Conservation (phyloP, 2,888 invertebrate species). For the Lapara coniferarum region DNA sequence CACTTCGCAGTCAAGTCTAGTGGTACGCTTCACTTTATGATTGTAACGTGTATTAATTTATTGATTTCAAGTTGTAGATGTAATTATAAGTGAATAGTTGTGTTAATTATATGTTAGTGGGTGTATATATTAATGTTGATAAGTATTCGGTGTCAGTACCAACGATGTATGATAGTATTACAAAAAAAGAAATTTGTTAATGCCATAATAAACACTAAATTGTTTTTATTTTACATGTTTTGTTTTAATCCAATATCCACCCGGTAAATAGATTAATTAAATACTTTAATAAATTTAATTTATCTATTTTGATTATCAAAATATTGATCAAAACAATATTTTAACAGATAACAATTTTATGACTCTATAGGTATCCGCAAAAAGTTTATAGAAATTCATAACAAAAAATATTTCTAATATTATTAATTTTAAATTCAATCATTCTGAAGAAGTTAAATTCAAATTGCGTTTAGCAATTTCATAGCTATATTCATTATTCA, state of each 20-base stretch:
- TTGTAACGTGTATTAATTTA: constrained; percentile 70
- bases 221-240: constrained; percentile 78
- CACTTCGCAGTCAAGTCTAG: constrained; percentile 39
- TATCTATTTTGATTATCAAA: not conserved
- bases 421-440: too few relatives aligned
- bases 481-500: too few relatives aligned
- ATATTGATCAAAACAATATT: not conserved
- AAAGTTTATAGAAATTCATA: not conserved
- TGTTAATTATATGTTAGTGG: constrained; percentile 64
- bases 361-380: not conserved
- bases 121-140: constrained; percentile 76
- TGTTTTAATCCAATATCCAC: constrained; percentile 42
- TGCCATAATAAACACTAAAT: constrained; percentile 78
- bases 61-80: constrained; percentile 63
- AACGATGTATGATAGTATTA: constrained; percentile 78
- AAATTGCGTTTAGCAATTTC: too few relatives aligned
- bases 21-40: constrained; percentile 50
- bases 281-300: constrained; percentile 3
- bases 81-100: constrained; percentile 67
- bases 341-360: not conserved
- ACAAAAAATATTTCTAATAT: too few relatives aligned
- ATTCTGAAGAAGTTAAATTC: too few relatives aligned
- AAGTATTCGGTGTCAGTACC: constrained; percentile 76
- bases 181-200: constrained; percentile 74
- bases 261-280: constrained; percentile 29